phyloP scores from a whole-genome alignment of 37 sponge, comb jelly and placozoan genomes.

The Diacarnus erythraeanus region DNA sequence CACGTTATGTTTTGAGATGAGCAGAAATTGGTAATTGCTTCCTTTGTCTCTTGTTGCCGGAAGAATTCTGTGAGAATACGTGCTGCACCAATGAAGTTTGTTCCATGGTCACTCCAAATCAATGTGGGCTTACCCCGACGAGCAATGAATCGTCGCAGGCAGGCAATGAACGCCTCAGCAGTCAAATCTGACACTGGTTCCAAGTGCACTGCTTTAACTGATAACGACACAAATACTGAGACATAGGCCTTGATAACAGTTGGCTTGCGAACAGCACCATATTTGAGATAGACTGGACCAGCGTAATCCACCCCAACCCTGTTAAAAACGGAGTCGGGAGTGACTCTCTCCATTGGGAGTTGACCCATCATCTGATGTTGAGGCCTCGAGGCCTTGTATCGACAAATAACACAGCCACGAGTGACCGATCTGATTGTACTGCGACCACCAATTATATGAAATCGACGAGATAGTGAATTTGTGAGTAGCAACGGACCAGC shows the following conservation, averaged over 20 bases:
- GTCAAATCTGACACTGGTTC: conserved; percentile 43
- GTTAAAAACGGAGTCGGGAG: conserved; percentile 38
- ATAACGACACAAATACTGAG: conserved; percentile 41
- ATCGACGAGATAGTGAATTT: conserved; percentile 13
- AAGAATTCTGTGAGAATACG: background rate
- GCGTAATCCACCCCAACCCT: conserved; percentile 59
- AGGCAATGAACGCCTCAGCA: conserved; percentile 30
- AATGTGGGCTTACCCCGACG: conserved; percentile 35
- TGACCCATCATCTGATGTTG: conserved; percentile 16
- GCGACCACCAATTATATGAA: conserved; percentile 12
- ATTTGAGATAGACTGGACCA: conserved; percentile 30
- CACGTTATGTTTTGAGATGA: background rate
- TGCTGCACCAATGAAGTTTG: conserved; percentile 28
- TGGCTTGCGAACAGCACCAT: conserved; percentile 6
- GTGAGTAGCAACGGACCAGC: conserved; percentile 24
- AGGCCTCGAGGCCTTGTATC: conserved; percentile 27
- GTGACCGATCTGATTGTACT: conserved; percentile 14
- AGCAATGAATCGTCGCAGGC: conserved; percentile 33
- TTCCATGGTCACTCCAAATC: conserved; percentile 59
- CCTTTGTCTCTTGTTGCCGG: background rate
- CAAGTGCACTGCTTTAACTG: conserved; percentile 48
- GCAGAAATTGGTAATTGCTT: background rate
- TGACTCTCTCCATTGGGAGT: conserved; percentile 39
- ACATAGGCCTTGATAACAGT: conserved; percentile 32
- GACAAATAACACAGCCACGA: conserved; percentile 22